These are phyloP conservation scores for Pandemis heparana DNA, from an alignment of 2,888 invertebrate genomes.

Conservation along the genomic window DNA sequence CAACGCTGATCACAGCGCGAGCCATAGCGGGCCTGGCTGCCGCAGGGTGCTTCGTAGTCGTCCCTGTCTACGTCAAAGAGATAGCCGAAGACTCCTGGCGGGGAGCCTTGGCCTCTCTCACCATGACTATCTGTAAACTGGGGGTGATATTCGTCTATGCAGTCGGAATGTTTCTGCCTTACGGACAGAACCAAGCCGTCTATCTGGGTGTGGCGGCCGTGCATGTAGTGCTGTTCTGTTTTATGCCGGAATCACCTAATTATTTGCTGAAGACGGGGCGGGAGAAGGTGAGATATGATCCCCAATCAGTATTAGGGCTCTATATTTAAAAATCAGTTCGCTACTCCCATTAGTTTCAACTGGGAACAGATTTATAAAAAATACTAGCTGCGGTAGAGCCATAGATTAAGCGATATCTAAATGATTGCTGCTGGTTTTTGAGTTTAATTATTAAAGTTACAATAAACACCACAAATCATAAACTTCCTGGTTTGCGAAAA, in stretches of 20 bases:
- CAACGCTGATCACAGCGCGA: conserved; percentile 60
- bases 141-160: conserved; percentile 73
- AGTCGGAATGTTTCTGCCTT: conserved; percentile 62
- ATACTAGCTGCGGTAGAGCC: too few relatives aligned
- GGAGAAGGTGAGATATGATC: conserved; percentile 61
- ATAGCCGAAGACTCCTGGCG: conserved; percentile 66
- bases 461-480: too few relatives aligned
- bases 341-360: too few relatives aligned
- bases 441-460: too few relatives aligned
- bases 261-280: conserved; percentile 66
- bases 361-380: too few relatives aligned
- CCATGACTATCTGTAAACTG: conserved; percentile 71
- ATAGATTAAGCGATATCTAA: too few relatives aligned
- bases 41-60: conserved; percentile 68
- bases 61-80: conserved; percentile 70
- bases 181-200: conserved; percentile 60
- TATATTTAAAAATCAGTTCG: too few relatives aligned
- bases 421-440: too few relatives aligned
- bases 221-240: conserved; percentile 62
- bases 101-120: conserved; percentile 67
- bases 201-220: conserved; percentile 58
- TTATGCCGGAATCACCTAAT: conserved; percentile 76
- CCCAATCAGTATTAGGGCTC: too few relatives aligned
- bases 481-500: too few relatives aligned
- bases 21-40: conserved; percentile 65